Percentiles rank a stretch among this genome's conserved stretches.
Evolutionary conservation across 2,888 invertebrate species (phyloP).

Genomic region (Anorthoa munda): DNA sequence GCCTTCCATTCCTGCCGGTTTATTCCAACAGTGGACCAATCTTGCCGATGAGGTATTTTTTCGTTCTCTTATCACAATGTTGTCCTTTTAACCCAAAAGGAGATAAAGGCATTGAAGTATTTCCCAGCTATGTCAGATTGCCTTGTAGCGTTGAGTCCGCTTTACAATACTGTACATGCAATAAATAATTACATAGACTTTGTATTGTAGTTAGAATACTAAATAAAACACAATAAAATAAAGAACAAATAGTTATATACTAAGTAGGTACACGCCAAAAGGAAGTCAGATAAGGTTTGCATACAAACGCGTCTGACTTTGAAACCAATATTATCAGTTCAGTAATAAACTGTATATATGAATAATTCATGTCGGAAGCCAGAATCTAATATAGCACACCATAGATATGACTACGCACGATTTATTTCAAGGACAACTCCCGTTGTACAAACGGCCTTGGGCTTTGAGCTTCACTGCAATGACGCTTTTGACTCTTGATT

Average conservation of each 20-base stretch:
- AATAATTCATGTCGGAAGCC: constrained; percentile 25
- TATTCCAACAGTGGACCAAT: too few relatives aligned
- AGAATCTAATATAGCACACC: constrained; percentile 10
- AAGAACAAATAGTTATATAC: constrained; percentile 5
- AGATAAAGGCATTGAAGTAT: not conserved
- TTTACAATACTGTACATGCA: not conserved
- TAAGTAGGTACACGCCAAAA: constrained; percentile 15
- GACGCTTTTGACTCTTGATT: constrained; percentile 16
- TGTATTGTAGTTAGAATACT: not conserved
- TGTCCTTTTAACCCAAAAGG: not conserved
- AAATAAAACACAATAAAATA: not conserved
- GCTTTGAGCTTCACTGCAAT: constrained; percentile 26
- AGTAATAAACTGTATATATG: constrained; percentile 24
- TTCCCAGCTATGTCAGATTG: not conserved
- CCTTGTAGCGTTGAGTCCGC: not conserved
- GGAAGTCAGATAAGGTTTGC: constrained; percentile 46
- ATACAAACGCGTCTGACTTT: constrained; percentile 25
- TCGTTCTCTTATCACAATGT: too few relatives aligned
- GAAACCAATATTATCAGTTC: constrained; percentile 36
- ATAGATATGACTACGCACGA: constrained; percentile 31
- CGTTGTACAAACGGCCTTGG: constrained; percentile 25
- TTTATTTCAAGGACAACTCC: constrained; percentile 42
- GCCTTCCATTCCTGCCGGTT: too few relatives aligned
- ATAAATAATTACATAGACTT: not conserved
- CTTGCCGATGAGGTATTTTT: too few relatives aligned